Conservation (phyloP, 2,888 invertebrate species). For the Tortrix viridana region DNA sequence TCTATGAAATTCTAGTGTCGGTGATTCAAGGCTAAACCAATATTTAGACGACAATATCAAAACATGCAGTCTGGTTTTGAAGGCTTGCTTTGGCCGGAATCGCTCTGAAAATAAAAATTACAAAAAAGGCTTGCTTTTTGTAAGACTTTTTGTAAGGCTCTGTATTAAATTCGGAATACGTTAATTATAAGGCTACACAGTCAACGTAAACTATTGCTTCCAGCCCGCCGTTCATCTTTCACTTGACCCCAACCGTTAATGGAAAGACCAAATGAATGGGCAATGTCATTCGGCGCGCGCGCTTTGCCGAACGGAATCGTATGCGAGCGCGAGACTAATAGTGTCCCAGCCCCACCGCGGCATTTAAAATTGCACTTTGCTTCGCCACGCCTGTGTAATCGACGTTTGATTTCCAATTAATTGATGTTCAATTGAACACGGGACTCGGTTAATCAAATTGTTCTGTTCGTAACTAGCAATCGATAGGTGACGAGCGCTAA, state of each 20-base stretch:
- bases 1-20: too few species aligned
- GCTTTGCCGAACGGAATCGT: conserved; percentile 52
- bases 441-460: conserved; percentile 40
- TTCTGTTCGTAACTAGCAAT: conserved; percentile 19
- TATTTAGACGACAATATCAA: too few species aligned
- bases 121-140: too few species aligned
- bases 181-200: too few species aligned
- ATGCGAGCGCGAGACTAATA: conserved; percentile 51
- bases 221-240: conserved; percentile 8
- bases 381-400: conserved; percentile 50
- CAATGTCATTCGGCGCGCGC: conserved; percentile 54
- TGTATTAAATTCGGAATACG: too few species aligned
- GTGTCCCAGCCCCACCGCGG: conserved; percentile 60
- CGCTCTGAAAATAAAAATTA: too few species aligned
- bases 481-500: conserved; percentile 20
- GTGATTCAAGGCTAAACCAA: too few species aligned
- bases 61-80: too few species aligned
- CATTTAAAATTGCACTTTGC: conserved; percentile 64
- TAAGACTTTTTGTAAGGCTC: too few species aligned
- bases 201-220: neutral
- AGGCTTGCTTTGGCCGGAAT: too few species aligned
- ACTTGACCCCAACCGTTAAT: conserved; percentile 52
- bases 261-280: conserved; percentile 78
- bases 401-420: conserved; percentile 53
- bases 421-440: conserved; percentile 49